A percentile compares a stretch with the other conserved stretches of the same genome.
These are phyloP conservation scores for Leptoteleia sp. DNA, from an alignment of 1,140 invertebrate species.

Conservation along the genomic window DNA sequence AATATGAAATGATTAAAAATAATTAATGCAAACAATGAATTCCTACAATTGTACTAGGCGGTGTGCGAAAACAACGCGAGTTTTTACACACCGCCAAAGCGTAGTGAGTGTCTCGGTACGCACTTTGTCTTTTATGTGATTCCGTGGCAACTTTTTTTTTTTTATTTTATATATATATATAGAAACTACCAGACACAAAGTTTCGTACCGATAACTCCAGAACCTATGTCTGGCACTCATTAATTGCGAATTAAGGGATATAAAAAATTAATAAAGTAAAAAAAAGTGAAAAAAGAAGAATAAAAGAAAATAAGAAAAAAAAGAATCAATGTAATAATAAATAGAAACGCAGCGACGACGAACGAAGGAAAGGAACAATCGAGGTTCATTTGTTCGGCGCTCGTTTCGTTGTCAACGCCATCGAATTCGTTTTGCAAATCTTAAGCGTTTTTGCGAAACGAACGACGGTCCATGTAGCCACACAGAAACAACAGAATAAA, in stretches of 20 bases:
- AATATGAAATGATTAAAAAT: no score
- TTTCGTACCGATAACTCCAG: slow-evolving; percentile 62
- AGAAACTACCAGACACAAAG: slow-evolving; percentile 24
- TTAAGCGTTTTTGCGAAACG: slow-evolving; percentile 16
- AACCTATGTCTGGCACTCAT: slow-evolving; percentile 69
- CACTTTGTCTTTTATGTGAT: slow-evolving; percentile 57
- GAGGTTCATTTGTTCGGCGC: slow-evolving; percentile 16
- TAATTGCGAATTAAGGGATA: slow-evolving; percentile 48
- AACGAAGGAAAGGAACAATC: slow-evolving; percentile 2
- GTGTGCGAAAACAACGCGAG: slow-evolving; percentile 67
- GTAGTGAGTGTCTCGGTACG: slow-evolving; percentile 71
- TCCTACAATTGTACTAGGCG: slow-evolving; percentile 60
- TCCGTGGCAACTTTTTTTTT: slow-evolving; percentile 7
- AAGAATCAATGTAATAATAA: no score
- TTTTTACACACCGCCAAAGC: slow-evolving; percentile 70
- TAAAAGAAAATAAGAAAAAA: slow-evolving; percentile 5
- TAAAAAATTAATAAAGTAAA: slow-evolving; percentile 36
- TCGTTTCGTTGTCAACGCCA: slow-evolving; percentile 17
- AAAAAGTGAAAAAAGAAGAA: slow-evolving; percentile 3
- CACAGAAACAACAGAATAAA: not conserved
- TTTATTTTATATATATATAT: not conserved
- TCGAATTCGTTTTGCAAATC: slow-evolving; percentile 26
- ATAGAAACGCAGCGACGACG: slow-evolving; percentile 23
- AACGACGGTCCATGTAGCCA: slow-evolving; percentile 8
- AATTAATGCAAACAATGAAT: no score